Base-by-base conservation (phyloP, 92 coral and sea anemone species). In the Zoanthus sansibaricus region DNA sequence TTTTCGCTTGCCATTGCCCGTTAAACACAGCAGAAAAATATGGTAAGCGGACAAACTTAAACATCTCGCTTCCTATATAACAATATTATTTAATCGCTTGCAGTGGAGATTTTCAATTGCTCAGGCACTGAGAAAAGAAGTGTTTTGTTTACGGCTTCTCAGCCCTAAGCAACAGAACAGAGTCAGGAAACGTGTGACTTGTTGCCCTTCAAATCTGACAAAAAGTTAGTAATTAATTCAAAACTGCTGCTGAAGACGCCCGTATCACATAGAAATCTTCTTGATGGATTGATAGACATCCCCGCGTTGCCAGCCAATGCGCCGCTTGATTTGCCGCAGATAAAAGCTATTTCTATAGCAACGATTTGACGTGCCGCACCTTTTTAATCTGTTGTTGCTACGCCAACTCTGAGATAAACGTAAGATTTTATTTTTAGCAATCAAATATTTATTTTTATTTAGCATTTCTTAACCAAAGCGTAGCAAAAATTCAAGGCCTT, bases 1-100 rank as follows among this genome's bases (percentile, higher is more conserved):
- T 82, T 88, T 51, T 69, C 78, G 56, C 87, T 84, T 82, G 94
- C 96, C 98, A 95, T 95, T 10, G 74, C 58, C 21, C 32, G 58
- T 80, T 69, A 66, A 52, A 64, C 58, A 46, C 20, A 31, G 20
- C 71, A 56, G 45, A 66, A 67, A 48, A 80, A 80, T 74, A 80
- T 80, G 75, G 73, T 61, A 61, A 67, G 12, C 75, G 74, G 54
- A 6, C 47, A 74, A 80, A 51, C 47, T 14, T 42, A 80, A 66
- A 64, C 85, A 80, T 80, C 20, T 80, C 75, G 58, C 45, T 47
- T 80, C 85, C 55, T 62, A 51, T 46, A 30, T 21, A 18, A 71
- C 18, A 3, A 18, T 51, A 2, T 42, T 80, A n/a, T 64, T 78
- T 78, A 52, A 44, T 78, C 46, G 71, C 30, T 58, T 5, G 72